A percentile compares a stretch with the other conserved stretches of the same genome.
Evolutionary conservation across 1,140 invertebrate species (phyloP).

Genomic region (Ceratina japonica): DNA sequence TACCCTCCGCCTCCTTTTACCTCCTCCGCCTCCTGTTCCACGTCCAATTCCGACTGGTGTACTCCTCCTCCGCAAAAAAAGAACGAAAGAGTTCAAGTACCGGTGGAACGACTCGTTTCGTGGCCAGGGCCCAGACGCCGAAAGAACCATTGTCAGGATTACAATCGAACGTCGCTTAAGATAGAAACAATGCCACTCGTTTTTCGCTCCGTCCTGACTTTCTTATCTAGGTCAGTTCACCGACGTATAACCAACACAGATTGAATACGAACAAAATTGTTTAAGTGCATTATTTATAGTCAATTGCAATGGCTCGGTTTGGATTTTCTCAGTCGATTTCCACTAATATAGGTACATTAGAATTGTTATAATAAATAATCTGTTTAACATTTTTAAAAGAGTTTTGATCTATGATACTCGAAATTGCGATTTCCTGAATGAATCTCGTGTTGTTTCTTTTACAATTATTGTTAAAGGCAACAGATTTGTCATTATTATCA

Average conservation of each 20-base stretch:
- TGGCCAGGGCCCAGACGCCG: constrained; percentile 49
- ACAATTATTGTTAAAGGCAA: background rate
- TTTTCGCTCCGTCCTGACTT: constrained; percentile 1
- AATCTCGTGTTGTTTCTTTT: too few species aligned
- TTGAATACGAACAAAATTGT: too few species aligned
- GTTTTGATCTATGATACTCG: too few species aligned
- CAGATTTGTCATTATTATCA: background rate
- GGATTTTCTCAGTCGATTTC: too few species aligned
- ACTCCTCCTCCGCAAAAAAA: constrained; percentile 65
- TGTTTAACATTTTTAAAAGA: too few species aligned
- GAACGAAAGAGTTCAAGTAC: constrained; percentile 70
- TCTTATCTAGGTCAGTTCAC: too few species aligned
- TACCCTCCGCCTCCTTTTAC: constrained; percentile 31
- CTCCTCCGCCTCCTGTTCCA: constrained; percentile 43
- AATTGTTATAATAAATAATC: too few species aligned
- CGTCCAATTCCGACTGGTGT: constrained; percentile 48
- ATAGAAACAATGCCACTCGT: constrained; percentile 53
- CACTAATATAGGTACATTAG: too few species aligned
- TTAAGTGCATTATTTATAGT: too few species aligned
- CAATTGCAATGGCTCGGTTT: too few species aligned
- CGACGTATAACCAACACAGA: too few species aligned
- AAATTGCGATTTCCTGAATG: too few species aligned
- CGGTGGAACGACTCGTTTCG: constrained; percentile 69
- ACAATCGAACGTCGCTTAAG: constrained; percentile 61
- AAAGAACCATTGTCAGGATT: constrained; percentile 63